These are phyloP conservation scores for Capitulum mitella DNA, from an alignment of 2,888 invertebrate species.

Conservation along the genomic window DNA sequence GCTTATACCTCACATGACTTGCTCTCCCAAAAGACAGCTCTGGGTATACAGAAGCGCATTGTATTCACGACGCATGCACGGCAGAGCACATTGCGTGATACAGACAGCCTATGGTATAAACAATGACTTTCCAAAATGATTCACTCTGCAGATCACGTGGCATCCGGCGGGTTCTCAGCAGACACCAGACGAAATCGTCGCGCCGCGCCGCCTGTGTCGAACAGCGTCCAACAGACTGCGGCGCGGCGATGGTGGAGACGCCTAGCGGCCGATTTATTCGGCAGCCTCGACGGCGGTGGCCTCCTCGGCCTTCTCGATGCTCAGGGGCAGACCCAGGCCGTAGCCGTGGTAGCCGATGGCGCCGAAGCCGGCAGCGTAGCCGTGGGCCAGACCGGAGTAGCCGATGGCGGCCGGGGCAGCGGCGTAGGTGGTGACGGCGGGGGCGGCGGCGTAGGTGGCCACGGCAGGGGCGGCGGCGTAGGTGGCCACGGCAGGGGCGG, in stretches of 20 bases:
- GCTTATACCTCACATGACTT: no score
- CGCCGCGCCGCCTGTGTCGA: background rate
- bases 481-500: conserved; percentile 52
- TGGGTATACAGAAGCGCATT: no score
- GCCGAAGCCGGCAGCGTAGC: conserved; percentile 30
- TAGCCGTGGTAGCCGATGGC: no score
- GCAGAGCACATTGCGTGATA: no score
- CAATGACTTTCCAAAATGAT: background rate
- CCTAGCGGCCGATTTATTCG: background rate
- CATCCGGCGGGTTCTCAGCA: conserved; percentile 17
- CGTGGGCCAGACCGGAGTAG: conserved; percentile 24
- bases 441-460: conserved; percentile 53
- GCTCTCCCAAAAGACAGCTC: no score
- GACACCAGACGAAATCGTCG: conserved; percentile 7
- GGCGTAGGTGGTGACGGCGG: conserved; percentile 49
- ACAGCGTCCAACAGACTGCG: background rate
- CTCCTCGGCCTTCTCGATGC: conserved; percentile 3
- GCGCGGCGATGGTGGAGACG: background rate
- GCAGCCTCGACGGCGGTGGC: background rate
- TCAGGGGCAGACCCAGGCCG: conserved; percentile 23
- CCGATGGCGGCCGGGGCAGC: conserved; percentile 41
- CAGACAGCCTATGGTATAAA: no score
- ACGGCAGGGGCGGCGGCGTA: conserved; percentile 56
- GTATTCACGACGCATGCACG: no score
- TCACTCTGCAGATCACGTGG: conserved; percentile 1